Base-by-base conservation (phyloP, 30 jellyfish, hydroid and myxozoan genomes). In the Cassiopea andromeda region DNA sequence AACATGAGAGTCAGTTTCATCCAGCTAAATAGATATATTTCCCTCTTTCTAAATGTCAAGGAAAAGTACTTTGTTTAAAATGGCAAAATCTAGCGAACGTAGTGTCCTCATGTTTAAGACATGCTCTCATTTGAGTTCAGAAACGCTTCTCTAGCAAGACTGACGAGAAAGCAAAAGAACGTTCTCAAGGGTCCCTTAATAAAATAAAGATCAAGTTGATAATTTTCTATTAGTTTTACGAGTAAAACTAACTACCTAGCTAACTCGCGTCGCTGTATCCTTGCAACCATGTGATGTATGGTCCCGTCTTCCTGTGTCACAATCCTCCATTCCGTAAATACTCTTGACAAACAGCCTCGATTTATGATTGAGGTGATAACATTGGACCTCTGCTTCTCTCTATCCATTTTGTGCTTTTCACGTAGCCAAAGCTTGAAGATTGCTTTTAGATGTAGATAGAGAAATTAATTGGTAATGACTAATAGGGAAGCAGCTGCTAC, bases 241-340 rank as follows among this genome's bases (percentile, higher is more conserved):
- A 54, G 10, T 3, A 54, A 54, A 54, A 54, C 38, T 27, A 27
- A 54, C 43, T 66, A 87, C 94, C 89, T 87, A 60, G 94, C 94
- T 4, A 54, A 46, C 50, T 78, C 77, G 14, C 87, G 80, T 44
- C 95, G 19, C 9, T 88, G 95, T 48, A 13, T 78, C 87, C 91
- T 79, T 38, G 85, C 83, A 18, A 88, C 95, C 90, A 80, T 69
- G 49, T 79, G 91, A 57, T 69, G 87, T 2, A 88, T 88, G 75
- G 80, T 60, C 69, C 85, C 48, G 49, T 88, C 95, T 69, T 88
- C 95, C 44, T 78, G 90, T 45, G 90, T 88, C 43, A 88, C 95
- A 49, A 88, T 80, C 57, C 95, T 79, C 95, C 95, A 88, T 18
- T 89, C 95, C 9, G 90, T 54, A 69, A 88, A 79, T 16, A 79